These are phyloP conservation scores for Entelurus aequoreus DNA, from an alignment of 2,113 vertebrate genomes.

Conservation along the genomic window DNA sequence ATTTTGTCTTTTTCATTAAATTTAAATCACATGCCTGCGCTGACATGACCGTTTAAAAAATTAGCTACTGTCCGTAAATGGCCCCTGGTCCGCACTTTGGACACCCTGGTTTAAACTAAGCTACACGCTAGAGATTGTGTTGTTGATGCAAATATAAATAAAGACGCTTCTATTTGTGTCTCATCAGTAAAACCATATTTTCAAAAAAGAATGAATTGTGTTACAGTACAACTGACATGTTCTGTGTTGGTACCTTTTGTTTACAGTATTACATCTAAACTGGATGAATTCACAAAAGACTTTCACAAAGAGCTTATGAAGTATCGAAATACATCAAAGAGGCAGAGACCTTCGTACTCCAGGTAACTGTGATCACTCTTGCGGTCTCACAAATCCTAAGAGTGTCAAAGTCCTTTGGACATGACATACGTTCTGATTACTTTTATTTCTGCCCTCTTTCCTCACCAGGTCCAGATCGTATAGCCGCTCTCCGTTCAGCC, in stretches of 20 bases:
- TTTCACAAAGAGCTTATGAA: slow-evolving; percentile 99
- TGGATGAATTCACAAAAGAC: slow-evolving; percentile 99
- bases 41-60: too few relatives aligned
- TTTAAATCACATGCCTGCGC: too few relatives aligned
- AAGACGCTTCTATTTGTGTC: too few relatives aligned
- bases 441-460: background rate
- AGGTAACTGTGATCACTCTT: slow-evolving; percentile 70
- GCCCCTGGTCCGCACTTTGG: too few relatives aligned
- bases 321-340: slow-evolving; percentile 97
- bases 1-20: too few relatives aligned
- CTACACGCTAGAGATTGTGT: too few relatives aligned
- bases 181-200: too few relatives aligned
- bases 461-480: slow-evolving; percentile 87
- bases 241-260: slow-evolving; percentile 27
- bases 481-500: slow-evolving; percentile 90
- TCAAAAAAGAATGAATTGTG: too few relatives aligned
- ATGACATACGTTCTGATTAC: slow-evolving; percentile 2
- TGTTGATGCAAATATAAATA: too few relatives aligned
- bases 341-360: slow-evolving; percentile 89
- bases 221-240: too few relatives aligned
- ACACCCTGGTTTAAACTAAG: too few relatives aligned
- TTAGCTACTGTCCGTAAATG: too few relatives aligned
- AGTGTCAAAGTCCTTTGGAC: slow-evolving; percentile 2
- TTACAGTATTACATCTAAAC: slow-evolving; percentile 93
- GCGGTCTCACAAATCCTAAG: background rate